These are phyloP conservation scores for Molothrus ater DNA, from an alignment of 2,797 vertebrate genomes.

Conservation along the genomic window DNA sequence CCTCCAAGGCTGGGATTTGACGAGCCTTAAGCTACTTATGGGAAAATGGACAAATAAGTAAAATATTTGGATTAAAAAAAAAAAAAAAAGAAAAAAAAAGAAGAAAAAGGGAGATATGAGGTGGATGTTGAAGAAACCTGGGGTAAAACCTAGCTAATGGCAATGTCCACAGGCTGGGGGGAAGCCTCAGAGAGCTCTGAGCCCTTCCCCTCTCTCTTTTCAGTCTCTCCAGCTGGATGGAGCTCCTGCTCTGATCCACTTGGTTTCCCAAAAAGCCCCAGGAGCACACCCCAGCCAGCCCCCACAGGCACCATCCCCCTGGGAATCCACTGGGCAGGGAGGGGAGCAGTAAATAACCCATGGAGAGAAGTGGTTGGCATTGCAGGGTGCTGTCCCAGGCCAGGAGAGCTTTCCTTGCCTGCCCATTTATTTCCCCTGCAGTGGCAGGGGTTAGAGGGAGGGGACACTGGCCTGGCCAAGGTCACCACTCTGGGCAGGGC, in stretches of 20 bases:
- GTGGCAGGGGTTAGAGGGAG: neutral
- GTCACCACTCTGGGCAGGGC: neutral
- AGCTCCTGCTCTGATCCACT: neutral
- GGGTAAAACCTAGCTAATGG: neutral
- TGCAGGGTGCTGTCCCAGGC: neutral
- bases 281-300: neutral
- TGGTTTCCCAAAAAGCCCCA: neutral
- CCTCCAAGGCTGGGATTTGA: neutral
- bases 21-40: neutral
- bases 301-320: neutral
- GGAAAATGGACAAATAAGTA: neutral
- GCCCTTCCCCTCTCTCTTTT: neutral
- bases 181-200: fast-evolving
- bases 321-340: neutral
- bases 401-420: neutral
- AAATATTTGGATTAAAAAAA: neutral
- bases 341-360: neutral
- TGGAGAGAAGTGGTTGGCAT: neutral
- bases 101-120: fast-evolving
- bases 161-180: fast-evolving
- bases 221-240: neutral
- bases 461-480: neutral
- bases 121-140: neutral
- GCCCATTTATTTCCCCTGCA: neutral
- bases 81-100: neutral